phyloP scores from a whole-genome alignment of 2,797 vertebrate species.

The Carduelis carduelis region DNA sequence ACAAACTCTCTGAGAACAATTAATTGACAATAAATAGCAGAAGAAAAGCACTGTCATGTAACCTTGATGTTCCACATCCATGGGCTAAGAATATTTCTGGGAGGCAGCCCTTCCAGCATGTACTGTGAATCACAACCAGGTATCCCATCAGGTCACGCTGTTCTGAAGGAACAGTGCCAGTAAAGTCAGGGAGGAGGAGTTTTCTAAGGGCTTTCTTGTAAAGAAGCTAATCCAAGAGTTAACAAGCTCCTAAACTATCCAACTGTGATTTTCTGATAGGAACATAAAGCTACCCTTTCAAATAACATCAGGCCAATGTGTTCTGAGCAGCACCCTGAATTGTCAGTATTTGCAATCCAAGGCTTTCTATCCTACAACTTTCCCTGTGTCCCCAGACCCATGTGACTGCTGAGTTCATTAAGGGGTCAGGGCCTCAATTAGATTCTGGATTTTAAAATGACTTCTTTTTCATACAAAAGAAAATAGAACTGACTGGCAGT shows the following conservation, averaged over 20 bases:
- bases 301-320: neutral
- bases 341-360: neutral
- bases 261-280: neutral
- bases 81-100: neutral
- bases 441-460: constrained; percentile 31
- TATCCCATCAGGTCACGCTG: neutral
- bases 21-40: neutral
- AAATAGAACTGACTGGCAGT: neutral
- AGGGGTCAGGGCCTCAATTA: neutral
- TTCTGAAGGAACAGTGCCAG: constrained; percentile 14
- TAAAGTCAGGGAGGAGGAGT: fast-evolving
- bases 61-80: constrained; percentile 2
- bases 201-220: neutral
- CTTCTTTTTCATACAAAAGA: neutral
- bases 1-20: neutral
- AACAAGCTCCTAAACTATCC: neutral
- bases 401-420: neutral
- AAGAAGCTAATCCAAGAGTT: neutral
- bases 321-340: neutral
- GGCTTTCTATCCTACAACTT: neutral
- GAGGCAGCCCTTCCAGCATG: neutral
- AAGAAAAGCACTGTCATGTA: neutral
- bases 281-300: neutral
- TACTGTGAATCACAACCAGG: neutral
- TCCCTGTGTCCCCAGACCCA: neutral